Evolutionary conservation across 2,888 invertebrate genomes (phyloP).

Genomic region (Caenorhabditis macrosperma): DNA sequence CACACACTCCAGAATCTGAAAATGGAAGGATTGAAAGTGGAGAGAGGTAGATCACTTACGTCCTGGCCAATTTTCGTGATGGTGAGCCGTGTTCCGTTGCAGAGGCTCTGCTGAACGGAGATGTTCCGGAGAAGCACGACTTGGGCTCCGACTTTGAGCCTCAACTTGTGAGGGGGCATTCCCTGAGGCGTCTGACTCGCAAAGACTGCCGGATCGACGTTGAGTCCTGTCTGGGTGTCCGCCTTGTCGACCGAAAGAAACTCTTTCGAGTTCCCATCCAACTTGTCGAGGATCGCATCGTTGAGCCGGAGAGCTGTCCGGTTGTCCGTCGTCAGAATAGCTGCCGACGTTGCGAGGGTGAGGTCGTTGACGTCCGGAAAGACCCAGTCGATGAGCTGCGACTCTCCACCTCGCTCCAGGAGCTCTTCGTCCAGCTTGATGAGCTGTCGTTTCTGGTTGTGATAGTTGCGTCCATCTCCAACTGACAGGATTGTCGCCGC

Average conservation of each 20-base stretch:
- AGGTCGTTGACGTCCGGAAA: background rate
- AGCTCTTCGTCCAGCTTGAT: background rate
- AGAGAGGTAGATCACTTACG: background rate
- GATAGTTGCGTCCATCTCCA: background rate
- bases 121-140: slow-evolving; percentile 25
- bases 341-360: background rate
- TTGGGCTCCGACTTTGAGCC: no score
- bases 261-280: background rate
- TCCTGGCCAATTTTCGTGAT: slow-evolving; percentile 5
- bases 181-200: slow-evolving; percentile 19
- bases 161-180: slow-evolving; percentile 34
- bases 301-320: slow-evolving; percentile 7
- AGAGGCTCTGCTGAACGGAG: background rate
- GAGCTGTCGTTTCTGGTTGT: background rate
- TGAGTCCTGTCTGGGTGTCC: background rate
- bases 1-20: slow-evolving; percentile 1
- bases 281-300: slow-evolving; percentile 3
- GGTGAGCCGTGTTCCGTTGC: slow-evolving; percentile 26
- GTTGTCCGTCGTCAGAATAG: slow-evolving; percentile 35
- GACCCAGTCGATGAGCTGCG: background rate
- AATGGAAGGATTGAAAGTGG: no score
- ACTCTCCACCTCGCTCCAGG: background rate
- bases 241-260: slow-evolving; percentile 1
- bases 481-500: background rate
- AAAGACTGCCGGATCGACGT: slow-evolving; percentile 17